Percentiles rank a stretch among this genome's conserved stretches.
phyloP scores from a whole-genome alignment of 2,113 vertebrate genomes.

The Oncorhynchus keta region DNA sequence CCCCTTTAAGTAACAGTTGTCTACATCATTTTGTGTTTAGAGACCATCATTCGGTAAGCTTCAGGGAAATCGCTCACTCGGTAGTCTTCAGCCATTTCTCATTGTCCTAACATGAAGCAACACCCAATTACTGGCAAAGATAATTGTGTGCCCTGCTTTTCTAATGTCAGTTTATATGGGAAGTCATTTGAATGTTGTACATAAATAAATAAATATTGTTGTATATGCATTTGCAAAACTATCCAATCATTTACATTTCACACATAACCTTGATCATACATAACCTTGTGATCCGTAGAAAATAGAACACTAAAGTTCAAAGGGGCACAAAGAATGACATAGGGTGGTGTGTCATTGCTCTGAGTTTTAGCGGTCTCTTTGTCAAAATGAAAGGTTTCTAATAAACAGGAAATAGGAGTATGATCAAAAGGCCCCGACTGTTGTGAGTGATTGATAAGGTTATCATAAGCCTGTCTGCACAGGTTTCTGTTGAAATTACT shows the following conservation, averaged over 20 bases:
- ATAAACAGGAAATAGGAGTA: constrained; percentile 37
- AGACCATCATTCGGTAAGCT: not conserved
- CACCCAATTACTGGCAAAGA: too few relatives aligned
- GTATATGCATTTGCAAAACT: too few relatives aligned
- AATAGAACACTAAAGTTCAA: not conserved
- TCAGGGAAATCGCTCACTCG: not conserved
- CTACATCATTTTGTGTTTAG: not conserved
- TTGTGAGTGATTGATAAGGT: constrained; percentile 60
- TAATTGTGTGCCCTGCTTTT: too few relatives aligned
- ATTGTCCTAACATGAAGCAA: not conserved
- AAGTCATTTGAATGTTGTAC: not conserved
- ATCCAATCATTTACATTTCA: too few relatives aligned
- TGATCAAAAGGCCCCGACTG: constrained; percentile 2
- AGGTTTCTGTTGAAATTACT: constrained; percentile 37
- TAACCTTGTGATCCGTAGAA: not conserved
- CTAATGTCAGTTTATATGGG: not conserved
- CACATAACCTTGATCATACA: too few relatives aligned
- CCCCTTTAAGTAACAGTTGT: too few relatives aligned
- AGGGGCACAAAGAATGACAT: constrained; percentile 13
- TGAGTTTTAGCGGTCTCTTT: constrained; percentile 38
- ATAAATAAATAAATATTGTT: not conserved
- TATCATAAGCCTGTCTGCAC: constrained; percentile 52
- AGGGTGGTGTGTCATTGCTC: constrained; percentile 1
- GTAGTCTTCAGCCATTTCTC: not conserved
- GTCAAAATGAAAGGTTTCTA: constrained; percentile 71